Base-by-base conservation (phyloP, 2,797 vertebrate species). In the Gymnopithys bicolor region DNA sequence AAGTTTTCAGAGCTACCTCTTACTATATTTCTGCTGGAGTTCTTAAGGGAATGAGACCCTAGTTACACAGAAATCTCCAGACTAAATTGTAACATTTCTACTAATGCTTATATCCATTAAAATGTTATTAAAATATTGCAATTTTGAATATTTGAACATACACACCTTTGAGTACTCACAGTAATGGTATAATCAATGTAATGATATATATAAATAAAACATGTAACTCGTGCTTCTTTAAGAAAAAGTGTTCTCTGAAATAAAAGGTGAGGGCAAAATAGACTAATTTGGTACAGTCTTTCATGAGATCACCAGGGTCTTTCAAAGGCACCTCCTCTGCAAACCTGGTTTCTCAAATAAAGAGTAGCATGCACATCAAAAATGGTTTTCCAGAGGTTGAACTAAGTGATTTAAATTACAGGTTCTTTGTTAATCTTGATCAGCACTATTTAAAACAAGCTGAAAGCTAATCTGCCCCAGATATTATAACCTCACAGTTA, bases 361-460 rank as follows among this genome's bases (percentile, higher is more conserved):
- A 81, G 56, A 78, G 58, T 27, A 71, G 66, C 7, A 11, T 18
- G 9, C 32, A 80, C 58, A 35, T 55, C 75, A 33, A 90, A 43
- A 94, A 95, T 17, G 2, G 90, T 63, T 89, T 84, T 71, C 41
- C 59, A 62, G 64, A 73, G 35, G 28, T 9, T 51, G 69, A 84
- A 63, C 60, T 69, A 78, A 93, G 22, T 87, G 43, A 89, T 89
- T 95, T 58, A 92, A 96, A 96, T 78, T 90, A 16, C 64, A 91
- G 66, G 23, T 37, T 91, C 41, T 46, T 73, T 28, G 46, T 89
- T 93, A 75, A 92, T 81, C 71, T 79, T 90, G 60, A 83, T 94
- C 88, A 91, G 66, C 74, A 82, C 75, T 95, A 80, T 92, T 96
- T 86, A 93, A 94, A 94, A 68, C 25, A 88, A 53, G 52, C 39